Base-by-base conservation (phyloP, 2,888 invertebrate species). In the Ophion obscuratus region DNA sequence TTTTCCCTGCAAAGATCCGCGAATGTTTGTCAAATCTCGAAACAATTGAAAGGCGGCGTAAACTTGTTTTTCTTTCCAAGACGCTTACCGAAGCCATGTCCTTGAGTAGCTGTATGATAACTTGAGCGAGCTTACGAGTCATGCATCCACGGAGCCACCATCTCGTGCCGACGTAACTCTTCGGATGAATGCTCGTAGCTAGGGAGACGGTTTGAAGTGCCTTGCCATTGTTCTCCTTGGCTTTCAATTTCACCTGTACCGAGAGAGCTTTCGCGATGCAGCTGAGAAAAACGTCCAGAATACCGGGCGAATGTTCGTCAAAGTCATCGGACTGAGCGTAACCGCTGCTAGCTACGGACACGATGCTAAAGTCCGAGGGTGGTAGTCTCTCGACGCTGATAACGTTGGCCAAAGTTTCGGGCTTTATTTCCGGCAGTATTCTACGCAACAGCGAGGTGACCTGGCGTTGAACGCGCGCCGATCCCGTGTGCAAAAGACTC, bases 391-490 rank as follows among this genome's bases (percentile, higher is more conserved):
- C 95, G 0, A 97, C 96, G 61, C 96, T 97, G 75, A 98, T 95
- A 7, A 98, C 96, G 83, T 96, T 96, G 0, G 97, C 97, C 91
- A 99, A 96, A 78, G 96, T 96, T 89, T 97, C 96, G 0, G 99
- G 99, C 0, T 97, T 96, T 67, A 99, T 97, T 94, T 99, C 98
- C 0, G 98, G 97, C 57, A 99, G 95, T 93, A 99, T 98, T 90
- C 99, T 96, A 68, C 98, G 95, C 36, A 99, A 93, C 27, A 99
- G 94, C 0, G 98, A 97, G 80, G 98, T 98, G 0, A 98, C 97
- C 95, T 99, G 99, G 93, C 99, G 95, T 93, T 99, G 99, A 0
- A 99, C 98, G 83, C 99, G 95, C 77, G 99, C 99, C 90, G 99
- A 98, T 82, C 99, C 99, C 0, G 98, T 98, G 92, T 99, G 99